A percentile compares a stretch with the other conserved stretches of the same genome.
Evolutionary conservation across 53 echinoderm and acorn worm species (phyloP).

Genomic region (Luidia sarsii): DNA sequence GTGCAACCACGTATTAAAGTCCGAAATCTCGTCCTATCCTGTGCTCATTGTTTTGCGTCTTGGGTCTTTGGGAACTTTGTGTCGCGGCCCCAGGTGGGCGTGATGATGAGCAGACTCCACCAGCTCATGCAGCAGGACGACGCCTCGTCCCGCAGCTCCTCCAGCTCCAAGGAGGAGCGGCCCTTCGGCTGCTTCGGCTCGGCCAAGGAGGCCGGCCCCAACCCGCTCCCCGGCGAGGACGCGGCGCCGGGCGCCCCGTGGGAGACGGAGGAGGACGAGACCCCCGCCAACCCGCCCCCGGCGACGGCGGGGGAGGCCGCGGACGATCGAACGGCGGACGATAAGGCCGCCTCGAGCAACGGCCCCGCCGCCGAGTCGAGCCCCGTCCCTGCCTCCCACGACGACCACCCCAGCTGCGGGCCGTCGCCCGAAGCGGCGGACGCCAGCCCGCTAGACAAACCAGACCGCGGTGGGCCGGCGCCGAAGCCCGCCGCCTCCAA

Average conservation of each 20-base stretch:
- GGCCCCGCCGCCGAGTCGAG: too few species aligned
- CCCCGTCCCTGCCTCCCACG: too few species aligned
- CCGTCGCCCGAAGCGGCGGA: too few species aligned
- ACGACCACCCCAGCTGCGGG: too few species aligned
- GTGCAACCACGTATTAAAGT: too few species aligned
- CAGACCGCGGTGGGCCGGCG: background rate
- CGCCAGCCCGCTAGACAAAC: too few species aligned
- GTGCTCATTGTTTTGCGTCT: too few species aligned
- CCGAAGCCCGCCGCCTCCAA: slow-evolving; percentile 10
- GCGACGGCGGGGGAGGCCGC: background rate
- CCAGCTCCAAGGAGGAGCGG: slow-evolving; percentile 66
- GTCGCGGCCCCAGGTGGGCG: slow-evolving; percentile 81
- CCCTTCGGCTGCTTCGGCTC: slow-evolving; percentile 75
- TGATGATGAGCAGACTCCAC: slow-evolving; percentile 85
- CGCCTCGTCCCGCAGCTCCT: slow-evolving; percentile 40
- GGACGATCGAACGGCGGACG: too few species aligned
- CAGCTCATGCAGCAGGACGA: slow-evolving; percentile 48
- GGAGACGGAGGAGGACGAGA: background rate
- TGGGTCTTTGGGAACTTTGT: too few species aligned
- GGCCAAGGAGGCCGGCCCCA: slow-evolving; percentile 31
- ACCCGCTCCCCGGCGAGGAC: background rate
- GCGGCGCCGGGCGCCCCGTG: slow-evolving; percentile 26
- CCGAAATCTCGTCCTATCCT: too few species aligned
- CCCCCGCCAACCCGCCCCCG: background rate
- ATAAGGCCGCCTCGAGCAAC: too few species aligned